These are phyloP conservation scores for Brachionus asplanchnoidis DNA, from an alignment of 1,140 invertebrate species.

Conservation along the genomic window DNA sequence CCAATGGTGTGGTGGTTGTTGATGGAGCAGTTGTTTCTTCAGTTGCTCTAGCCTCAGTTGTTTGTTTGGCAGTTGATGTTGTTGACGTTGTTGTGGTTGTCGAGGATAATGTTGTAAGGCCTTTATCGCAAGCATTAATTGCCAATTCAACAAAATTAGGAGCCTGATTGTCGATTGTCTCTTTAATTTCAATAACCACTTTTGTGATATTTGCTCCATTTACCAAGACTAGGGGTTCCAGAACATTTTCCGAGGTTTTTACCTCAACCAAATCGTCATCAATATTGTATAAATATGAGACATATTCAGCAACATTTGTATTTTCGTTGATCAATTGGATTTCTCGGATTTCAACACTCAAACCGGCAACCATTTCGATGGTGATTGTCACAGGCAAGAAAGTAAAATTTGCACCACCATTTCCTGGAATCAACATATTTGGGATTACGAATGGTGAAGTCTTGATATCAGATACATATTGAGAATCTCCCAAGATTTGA, in stretches of 20 bases:
- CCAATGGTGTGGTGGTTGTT: no score
- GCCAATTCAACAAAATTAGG: not conserved
- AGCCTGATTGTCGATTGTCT: slow-evolving; percentile 5
- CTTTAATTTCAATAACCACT: not conserved
- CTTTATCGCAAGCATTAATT: not conserved
- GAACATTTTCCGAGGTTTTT: not conserved
- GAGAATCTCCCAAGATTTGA: not conserved
- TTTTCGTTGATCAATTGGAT: not conserved
- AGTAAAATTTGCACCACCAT: not conserved
- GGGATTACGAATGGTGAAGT: not conserved
- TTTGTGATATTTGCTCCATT: not conserved
- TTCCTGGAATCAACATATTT: not conserved
- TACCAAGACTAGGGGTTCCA: not conserved
- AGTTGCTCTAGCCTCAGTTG: not conserved
- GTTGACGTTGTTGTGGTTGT: not conserved
- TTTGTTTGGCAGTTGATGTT: not conserved
- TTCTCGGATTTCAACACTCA: not conserved
- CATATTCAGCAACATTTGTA: not conserved
- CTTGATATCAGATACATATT: not conserved
- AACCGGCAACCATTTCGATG: not conserved
- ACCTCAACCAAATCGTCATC: not conserved
- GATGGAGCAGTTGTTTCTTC: not conserved
- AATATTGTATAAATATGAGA: not conserved
- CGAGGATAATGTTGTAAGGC: not conserved
- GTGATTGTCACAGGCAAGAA: not conserved